A percentile compares a stretch with the other conserved stretches of the same genome.
phyloP scores from a whole-genome alignment of 2,113 vertebrate genomes.

The Silurus asotus region DNA sequence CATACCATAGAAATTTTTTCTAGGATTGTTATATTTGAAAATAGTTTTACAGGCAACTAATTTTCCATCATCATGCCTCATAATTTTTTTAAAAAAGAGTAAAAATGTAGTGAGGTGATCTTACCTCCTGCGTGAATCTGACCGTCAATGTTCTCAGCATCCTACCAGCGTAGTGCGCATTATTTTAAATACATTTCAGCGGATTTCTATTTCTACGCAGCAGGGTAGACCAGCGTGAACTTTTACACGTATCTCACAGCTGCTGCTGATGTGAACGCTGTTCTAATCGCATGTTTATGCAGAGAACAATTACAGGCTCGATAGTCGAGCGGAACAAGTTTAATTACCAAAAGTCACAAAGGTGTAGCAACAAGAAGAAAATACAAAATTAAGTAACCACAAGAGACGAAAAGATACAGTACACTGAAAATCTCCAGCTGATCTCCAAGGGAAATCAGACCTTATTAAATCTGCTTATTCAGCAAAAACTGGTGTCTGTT shows the following conservation, averaged over 20 bases:
- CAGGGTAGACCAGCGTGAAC: neutral
- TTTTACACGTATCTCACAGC: neutral
- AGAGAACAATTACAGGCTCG: neutral
- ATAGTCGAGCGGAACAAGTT: neutral
- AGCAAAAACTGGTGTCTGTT: neutral
- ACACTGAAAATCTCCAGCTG: neutral
- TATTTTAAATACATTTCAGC: neutral
- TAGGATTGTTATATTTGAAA: neutral
- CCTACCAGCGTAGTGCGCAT: neutral
- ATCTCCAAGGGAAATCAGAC: conserved; percentile 8
- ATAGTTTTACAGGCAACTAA: neutral
- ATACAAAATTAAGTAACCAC: neutral
- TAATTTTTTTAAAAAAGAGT: no score
- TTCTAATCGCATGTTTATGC: conserved; percentile 9
- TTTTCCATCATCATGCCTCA: neutral
- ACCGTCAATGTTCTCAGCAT: neutral
- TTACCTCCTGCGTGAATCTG: neutral
- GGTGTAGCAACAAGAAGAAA: neutral
- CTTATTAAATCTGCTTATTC: neutral
- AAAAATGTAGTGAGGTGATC: neutral
- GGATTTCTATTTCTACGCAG: conserved; percentile 11
- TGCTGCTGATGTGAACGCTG: conserved; percentile 1
- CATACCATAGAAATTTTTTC: neutral
- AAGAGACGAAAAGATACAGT: neutral
- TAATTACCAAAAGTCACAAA: neutral